Evolutionary conservation across 2,113 vertebrate genomes (phyloP), one percentile per base, ranked within the genome.

Genomic region (Callospermophilus lateralis): DNA sequence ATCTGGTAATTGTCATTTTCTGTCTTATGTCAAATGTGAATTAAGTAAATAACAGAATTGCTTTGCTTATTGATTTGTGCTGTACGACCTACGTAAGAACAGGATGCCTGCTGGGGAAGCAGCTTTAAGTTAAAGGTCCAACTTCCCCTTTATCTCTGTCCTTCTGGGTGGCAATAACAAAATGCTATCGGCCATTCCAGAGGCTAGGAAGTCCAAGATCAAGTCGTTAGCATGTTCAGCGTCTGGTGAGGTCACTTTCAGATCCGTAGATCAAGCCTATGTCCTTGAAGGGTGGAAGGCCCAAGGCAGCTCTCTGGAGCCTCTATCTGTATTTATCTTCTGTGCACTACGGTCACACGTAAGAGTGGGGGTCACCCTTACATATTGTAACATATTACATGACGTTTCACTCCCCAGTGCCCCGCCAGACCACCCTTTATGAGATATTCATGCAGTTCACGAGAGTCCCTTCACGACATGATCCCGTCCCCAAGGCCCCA

Each of bases 31-130:
- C 67, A 84, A 67, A 87, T 63, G 70, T 65, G n/a, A 65, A 73
- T 78, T 37, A 15, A 85, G 32, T 58, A 9, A 37, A 37, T 77
- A 19, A 88, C 68, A 76, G 63, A 45, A 72, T 15, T 32, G 24
- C 51, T 61, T 32, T 58, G 30, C 72, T 85, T 83, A 85, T 37
- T 73, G 37, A 89, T 67, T 34, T 76, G 10, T 37, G 4, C 22
- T 20, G 20, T 79, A 28, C 26, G n/a, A 53, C 53, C 55, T 87
- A 88, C 84, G 76, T 45, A 67, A 88, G 96, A 94, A 83, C 30
- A 77, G 48, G 37, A 74, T 39, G 6, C 37, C 73, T 63, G 26
- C 24, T 37, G 45, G 51, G 70, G 76, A 94, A 86, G 17, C 37
- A 90, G 15, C 63, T 73, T 74, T 37, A 48, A 92, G 42, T 34